Evolutionary conservation across 2,797 vertebrate species (phyloP).

Genomic region (Coregonus ussuriensis): DNA sequence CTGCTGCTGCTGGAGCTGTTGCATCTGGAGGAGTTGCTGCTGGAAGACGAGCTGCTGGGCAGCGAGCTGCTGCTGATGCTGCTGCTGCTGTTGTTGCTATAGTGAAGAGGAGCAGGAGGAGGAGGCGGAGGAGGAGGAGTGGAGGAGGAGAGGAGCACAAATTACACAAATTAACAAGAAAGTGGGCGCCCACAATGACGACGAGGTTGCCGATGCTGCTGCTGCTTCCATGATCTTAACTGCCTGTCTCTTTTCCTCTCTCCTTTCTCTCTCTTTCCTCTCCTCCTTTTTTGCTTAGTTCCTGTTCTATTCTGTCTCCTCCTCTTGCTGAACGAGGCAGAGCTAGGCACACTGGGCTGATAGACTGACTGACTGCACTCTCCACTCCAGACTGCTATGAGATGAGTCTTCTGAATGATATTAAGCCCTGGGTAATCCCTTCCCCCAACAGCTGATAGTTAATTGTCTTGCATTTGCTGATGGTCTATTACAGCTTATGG

Average conservation of each 20-base stretch:
- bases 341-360: slow-evolving; percentile 32
- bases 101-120: slow-evolving; percentile 39
- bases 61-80: slow-evolving; percentile 95
- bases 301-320: slow-evolving; percentile 42
- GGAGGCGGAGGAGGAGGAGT: slow-evolving; percentile 35
- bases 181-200: slow-evolving; percentile 15
- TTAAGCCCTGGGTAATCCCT: slow-evolving; percentile 63
- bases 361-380: slow-evolving; percentile 37
- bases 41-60: slow-evolving; percentile 99
- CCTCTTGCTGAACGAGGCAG: slow-evolving; percentile 1
- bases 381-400: slow-evolving; percentile 40
- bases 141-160: slow-evolving; percentile 40
- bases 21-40: slow-evolving; percentile 99
- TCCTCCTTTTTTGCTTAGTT: slow-evolving; percentile 21
- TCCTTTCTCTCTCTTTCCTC: slow-evolving; percentile 38
- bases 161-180: slow-evolving; percentile 69
- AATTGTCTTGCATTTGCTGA: slow-evolving; percentile 77
- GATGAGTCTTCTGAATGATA: slow-evolving; percentile 64
- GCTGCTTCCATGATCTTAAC: slow-evolving; percentile 58
- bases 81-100: slow-evolving; percentile 80
- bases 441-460: slow-evolving; percentile 61
- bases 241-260: slow-evolving; percentile 21
- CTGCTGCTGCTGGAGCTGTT: slow-evolving; percentile 98
- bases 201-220: slow-evolving; percentile 31
- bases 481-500: slow-evolving; percentile 76